A percentile compares a stretch with the other conserved stretches of the same genome.
Evolutionary conservation across 2,888 invertebrate species (phyloP).

Genomic region (Aphodius granarius): DNA sequence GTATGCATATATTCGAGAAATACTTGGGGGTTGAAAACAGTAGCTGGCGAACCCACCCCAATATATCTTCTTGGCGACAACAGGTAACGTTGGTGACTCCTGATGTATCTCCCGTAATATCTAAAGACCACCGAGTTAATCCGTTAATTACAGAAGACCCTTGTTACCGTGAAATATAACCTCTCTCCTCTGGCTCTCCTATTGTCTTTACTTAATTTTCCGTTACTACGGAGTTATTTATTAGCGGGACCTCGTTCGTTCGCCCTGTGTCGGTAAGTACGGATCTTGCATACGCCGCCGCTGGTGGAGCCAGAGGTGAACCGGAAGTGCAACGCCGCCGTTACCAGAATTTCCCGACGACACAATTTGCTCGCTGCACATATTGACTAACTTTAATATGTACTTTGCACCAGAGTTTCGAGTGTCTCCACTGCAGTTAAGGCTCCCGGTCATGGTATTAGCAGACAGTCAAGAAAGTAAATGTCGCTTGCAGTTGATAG

Average conservation of each 20-base stretch:
- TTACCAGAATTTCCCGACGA: not conserved
- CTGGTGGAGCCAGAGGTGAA: not conserved
- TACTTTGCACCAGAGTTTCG: not conserved
- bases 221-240: constrained; percentile 24
- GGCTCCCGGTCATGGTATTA: not conserved
- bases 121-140: constrained; percentile 28
- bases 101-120: constrained; percentile 29
- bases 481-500: not conserved
- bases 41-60: not conserved
- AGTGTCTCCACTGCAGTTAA: not conserved
- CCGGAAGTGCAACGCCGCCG: not conserved
- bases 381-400: not conserved
- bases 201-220: constrained; percentile 29
- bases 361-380: not conserved
- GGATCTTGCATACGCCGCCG: not conserved
- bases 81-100: constrained; percentile 22
- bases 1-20: not conserved
- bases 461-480: not conserved
- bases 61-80: constrained; percentile 20
- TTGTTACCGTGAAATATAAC: constrained; percentile 28
- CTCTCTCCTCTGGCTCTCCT: constrained; percentile 9
- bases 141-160: constrained; percentile 25
- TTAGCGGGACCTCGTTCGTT: constrained; percentile 1
- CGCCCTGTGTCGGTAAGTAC: constrained; percentile 2
- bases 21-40: not conserved